phyloP scores from a whole-genome alignment of 2,113 vertebrate genomes.

The Otolemur garnettii region DNA sequence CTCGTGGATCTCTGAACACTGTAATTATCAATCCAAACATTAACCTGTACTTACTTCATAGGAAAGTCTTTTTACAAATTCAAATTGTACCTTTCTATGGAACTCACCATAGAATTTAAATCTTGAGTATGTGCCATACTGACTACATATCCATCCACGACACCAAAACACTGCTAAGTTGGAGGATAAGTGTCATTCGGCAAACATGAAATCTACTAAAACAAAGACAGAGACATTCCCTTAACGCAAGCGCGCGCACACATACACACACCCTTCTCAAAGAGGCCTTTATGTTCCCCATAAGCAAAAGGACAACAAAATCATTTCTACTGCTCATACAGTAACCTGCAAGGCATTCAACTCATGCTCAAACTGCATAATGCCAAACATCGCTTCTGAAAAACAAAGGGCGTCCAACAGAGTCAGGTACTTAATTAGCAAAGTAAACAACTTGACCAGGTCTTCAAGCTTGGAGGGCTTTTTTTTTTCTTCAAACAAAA shows the following conservation, averaged over 20 bases:
- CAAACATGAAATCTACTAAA: slow-evolving; percentile 25
- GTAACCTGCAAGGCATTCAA: slow-evolving; percentile 69
- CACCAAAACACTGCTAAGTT: slow-evolving; percentile 31
- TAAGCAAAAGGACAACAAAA: slow-evolving; percentile 42
- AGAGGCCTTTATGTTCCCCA: slow-evolving; percentile 28
- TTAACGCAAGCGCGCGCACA: background rate
- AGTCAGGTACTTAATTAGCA: slow-evolving; percentile 40
- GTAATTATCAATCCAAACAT: background rate
- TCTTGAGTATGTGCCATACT: background rate
- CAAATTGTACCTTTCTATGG: background rate
- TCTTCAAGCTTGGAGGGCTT: slow-evolving; percentile 16
- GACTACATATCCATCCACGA: background rate
- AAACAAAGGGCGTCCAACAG: slow-evolving; percentile 20
- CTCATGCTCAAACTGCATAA: slow-evolving; percentile 22
- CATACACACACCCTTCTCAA: background rate
- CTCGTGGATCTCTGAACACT: background rate
- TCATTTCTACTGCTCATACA: slow-evolving; percentile 55
- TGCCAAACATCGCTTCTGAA: slow-evolving; percentile 56
- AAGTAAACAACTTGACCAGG: slow-evolving; percentile 42
- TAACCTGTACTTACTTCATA: background rate
- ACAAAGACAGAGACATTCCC: slow-evolving; percentile 51
- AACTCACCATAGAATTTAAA: slow-evolving; percentile 32
- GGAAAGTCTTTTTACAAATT: slow-evolving; percentile 48
- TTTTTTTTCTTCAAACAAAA: background rate
- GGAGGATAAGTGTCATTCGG: slow-evolving; percentile 28